phyloP scores from a whole-genome alignment of 2,888 invertebrate species.

The Hydraecia micacea region DNA sequence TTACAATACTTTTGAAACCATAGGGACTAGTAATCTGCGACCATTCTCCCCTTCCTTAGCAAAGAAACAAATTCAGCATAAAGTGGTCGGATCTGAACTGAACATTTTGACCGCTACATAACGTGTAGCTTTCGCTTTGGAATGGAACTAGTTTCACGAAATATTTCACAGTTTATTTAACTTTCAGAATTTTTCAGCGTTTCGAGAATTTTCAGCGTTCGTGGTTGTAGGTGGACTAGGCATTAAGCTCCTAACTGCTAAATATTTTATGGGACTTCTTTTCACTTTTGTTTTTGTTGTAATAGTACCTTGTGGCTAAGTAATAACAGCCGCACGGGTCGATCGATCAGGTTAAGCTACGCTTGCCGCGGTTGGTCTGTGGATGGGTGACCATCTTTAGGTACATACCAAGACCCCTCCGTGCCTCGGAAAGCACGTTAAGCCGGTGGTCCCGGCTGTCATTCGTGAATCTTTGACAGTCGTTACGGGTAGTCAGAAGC shows the following conservation, averaged over 20 bases:
- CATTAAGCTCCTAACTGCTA: slow-evolving; percentile 15
- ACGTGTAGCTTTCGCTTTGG: slow-evolving; percentile 41
- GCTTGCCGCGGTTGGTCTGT: too few species aligned
- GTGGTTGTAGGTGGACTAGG: neutral
- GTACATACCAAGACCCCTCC: too few species aligned
- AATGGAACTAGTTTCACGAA: slow-evolving; percentile 51
- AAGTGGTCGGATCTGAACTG: slow-evolving; percentile 31
- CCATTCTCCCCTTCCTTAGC: slow-evolving; percentile 1
- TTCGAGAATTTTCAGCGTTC: slow-evolving; percentile 37
- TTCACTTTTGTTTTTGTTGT: neutral
- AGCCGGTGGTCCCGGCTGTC: too few species aligned
- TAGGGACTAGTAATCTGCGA: neutral
- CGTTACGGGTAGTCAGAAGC: too few species aligned
- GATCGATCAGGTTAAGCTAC: too few species aligned
- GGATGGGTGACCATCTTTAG: too few species aligned
- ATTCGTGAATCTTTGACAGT: too few species aligned
- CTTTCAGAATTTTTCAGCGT: slow-evolving; percentile 39
- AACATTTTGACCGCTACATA: slow-evolving; percentile 50
- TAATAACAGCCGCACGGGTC: too few species aligned
- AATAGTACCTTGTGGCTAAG: neutral
- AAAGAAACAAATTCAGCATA: slow-evolving; percentile 44
- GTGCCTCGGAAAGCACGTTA: too few species aligned
- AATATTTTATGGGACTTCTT: neutral
- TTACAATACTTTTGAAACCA: neutral
- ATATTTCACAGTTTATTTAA: slow-evolving; percentile 55